Conservation (phyloP, 2,797 vertebrate species). For the Neosalanx taihuensis region DNA sequence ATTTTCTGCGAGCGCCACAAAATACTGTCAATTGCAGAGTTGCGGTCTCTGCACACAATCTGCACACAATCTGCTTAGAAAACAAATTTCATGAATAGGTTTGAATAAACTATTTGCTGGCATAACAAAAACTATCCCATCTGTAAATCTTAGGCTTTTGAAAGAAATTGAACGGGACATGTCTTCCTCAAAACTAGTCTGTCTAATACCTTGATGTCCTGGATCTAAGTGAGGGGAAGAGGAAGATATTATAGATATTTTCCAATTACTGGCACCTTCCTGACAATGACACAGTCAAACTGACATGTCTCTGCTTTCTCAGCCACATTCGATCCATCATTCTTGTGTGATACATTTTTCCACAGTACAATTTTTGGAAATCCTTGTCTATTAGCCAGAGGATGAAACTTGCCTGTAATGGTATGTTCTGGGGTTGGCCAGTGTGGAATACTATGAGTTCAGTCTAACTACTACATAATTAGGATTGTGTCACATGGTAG, state of each 20-base stretch:
- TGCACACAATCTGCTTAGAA: slow-evolving; percentile 50
- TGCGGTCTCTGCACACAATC: too few relatives aligned
- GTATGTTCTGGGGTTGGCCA: too few relatives aligned
- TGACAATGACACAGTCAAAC: slow-evolving; percentile 43
- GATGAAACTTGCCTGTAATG: too few relatives aligned
- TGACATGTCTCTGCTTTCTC: slow-evolving; percentile 43
- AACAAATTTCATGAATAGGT: slow-evolving; percentile 45
- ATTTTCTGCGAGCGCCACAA: slow-evolving; percentile 20
- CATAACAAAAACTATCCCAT: slow-evolving; percentile 9
- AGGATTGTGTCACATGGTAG: too few relatives aligned
- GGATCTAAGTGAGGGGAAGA: slow-evolving; percentile 39
- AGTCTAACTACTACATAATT: too few relatives aligned
- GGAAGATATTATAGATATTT: slow-evolving; percentile 28
- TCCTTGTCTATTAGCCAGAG: not conserved
- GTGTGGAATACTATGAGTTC: too few relatives aligned
- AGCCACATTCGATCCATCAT: slow-evolving; percentile 38
- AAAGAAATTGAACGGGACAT: slow-evolving; percentile 57
- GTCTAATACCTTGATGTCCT: slow-evolving; percentile 42
- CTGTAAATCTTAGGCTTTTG: slow-evolving; percentile 47
- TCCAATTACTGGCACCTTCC: slow-evolving; percentile 39
- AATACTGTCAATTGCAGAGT: slow-evolving; percentile 34
- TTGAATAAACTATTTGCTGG: slow-evolving; percentile 39
- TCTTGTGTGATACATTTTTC: slow-evolving; percentile 1
- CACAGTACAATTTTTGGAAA: not conserved
- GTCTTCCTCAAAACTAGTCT: slow-evolving; percentile 54